phyloP scores from a whole-genome alignment of 2,113 vertebrate genomes.

The Diadophis punctatus region DNA sequence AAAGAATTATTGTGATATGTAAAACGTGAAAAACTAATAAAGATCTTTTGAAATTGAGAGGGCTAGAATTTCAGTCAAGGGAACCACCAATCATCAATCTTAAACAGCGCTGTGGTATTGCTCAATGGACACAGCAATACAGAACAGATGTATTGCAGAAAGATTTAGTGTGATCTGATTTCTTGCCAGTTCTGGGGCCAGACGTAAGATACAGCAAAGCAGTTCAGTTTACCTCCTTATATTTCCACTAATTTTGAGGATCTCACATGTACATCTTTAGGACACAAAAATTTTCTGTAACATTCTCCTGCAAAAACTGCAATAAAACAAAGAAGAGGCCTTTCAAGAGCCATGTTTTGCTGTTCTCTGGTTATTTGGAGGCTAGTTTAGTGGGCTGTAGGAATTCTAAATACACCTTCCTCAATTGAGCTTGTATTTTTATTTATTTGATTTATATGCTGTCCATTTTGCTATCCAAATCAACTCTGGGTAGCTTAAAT shows the following conservation, averaged over 20 bases:
- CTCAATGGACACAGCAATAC: neutral
- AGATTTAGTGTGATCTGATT: neutral
- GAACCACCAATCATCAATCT: neutral
- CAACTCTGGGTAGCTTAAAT: neutral
- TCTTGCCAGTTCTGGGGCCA: neutral
- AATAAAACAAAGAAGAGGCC: too few relatives aligned
- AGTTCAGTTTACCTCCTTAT: neutral
- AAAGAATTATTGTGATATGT: too few relatives aligned
- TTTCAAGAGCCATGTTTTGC: too few relatives aligned
- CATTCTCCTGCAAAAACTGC: neutral
- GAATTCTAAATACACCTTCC: neutral
- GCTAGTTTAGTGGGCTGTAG: neutral
- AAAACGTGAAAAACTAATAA: too few relatives aligned
- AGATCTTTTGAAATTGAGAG: neutral
- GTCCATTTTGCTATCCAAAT: neutral
- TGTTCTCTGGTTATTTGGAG: neutral
- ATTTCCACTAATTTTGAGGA: neutral
- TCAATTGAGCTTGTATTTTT: neutral
- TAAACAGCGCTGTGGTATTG: neutral
- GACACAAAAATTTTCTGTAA: neutral
- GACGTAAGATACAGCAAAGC: neutral
- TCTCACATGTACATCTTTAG: neutral
- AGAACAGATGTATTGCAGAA: neutral
- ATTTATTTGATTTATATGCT: neutral
- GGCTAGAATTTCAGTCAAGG: neutral